Evolutionary conservation across 2,888 invertebrate genomes (phyloP).

Genomic region (Elysia crispata): DNA sequence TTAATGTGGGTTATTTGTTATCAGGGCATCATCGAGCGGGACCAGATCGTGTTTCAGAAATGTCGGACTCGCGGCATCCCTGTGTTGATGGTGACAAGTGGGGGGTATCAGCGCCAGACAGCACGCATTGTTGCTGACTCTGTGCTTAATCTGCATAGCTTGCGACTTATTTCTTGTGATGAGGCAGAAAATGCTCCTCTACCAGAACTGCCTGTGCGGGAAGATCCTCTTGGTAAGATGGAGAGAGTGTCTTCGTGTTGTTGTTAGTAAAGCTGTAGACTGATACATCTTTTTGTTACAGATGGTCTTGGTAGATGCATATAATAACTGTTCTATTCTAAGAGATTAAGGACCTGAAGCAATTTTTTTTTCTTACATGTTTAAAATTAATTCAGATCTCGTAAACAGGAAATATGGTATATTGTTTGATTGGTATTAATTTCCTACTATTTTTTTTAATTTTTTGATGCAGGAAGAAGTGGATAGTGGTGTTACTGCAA

Average conservation of each 20-base stretch:
- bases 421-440: too few species aligned
- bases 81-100: constrained; percentile 91
- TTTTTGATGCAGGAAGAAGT: too few species aligned
- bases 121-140: constrained; percentile 91
- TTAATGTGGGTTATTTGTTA: constrained; percentile 40
- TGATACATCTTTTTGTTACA: too few species aligned
- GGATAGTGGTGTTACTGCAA: too few species aligned
- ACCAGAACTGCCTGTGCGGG: constrained; percentile 2
- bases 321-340: too few species aligned
- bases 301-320: too few species aligned
- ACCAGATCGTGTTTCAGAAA: constrained; percentile 88
- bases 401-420: too few species aligned
- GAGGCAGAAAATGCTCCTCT: constrained; percentile 59
- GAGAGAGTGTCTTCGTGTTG: neutral
- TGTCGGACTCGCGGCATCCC: constrained; percentile 83
- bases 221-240: constrained; percentile 10
- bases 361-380: too few species aligned
- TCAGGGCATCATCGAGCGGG: constrained; percentile 90
- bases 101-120: constrained; percentile 88
- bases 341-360: too few species aligned
- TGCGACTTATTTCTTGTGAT: constrained; percentile 73
- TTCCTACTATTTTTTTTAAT: too few species aligned
- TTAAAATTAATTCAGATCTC: too few species aligned
- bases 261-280: neutral
- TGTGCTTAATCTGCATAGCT: constrained; percentile 85